A percentile compares a stretch with the other conserved stretches of the same genome.
These are phyloP conservation scores for Caenorhabditis latens DNA, from an alignment of 1,140 invertebrate genomes.

Conservation along the genomic window DNA sequence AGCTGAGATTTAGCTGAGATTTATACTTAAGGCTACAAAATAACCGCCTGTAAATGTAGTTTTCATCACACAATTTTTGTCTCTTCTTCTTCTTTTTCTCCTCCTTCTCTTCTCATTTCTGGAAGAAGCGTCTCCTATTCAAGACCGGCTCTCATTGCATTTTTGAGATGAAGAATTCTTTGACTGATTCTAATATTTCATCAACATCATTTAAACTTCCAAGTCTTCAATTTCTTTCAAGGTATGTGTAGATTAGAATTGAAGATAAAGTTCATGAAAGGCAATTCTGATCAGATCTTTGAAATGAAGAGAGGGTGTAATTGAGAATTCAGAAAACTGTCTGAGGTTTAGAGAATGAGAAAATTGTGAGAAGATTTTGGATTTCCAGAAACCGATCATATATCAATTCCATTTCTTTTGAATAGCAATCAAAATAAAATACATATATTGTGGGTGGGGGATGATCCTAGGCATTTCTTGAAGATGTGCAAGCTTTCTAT, in stretches of 20 bases:
- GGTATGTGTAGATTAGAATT: neutral
- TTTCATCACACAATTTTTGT: constrained; percentile 2
- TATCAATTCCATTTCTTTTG: no score
- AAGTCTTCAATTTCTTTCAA: constrained; percentile 14
- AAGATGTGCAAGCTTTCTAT: no score
- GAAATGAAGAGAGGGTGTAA: no score
- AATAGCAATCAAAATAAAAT: no score
- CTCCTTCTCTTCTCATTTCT: neutral
- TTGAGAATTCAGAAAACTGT: no score
- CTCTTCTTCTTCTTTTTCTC: neutral
- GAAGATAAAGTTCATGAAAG: neutral
- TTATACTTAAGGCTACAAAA: constrained; percentile 36
- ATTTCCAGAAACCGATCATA: no score
- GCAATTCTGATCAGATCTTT: no score
- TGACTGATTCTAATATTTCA: constrained; percentile 47
- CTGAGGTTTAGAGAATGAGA: no score
- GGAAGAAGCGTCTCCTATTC: constrained; percentile 27
- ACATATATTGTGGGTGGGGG: no score
- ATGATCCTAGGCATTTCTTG: no score
- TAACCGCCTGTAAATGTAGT: constrained; percentile 36
- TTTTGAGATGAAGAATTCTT: neutral
- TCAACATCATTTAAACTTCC: neutral
- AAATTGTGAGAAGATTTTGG: no score
- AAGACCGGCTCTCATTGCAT: neutral
- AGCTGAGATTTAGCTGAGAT: neutral